Evolutionary conservation across 1,140 invertebrate genomes (phyloP).

Genomic region (Lysiphlebus fabarum): DNA sequence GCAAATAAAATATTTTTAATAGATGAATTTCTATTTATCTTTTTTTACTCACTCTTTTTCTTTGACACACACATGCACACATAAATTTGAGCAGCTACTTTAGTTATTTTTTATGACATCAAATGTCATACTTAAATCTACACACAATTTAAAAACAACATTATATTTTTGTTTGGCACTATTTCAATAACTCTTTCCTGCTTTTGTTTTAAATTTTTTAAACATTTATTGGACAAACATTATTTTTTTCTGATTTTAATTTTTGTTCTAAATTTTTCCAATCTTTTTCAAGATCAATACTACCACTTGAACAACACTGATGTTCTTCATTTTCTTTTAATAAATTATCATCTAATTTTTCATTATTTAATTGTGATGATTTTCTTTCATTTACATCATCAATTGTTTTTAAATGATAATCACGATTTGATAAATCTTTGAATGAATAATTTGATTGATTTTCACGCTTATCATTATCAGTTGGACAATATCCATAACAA

Average conservation of each 20-base stretch:
- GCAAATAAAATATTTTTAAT: no score
- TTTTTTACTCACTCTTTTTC: no score
- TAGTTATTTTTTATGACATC: background rate
- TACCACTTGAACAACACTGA: constrained; percentile 41
- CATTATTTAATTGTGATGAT: constrained; percentile 1
- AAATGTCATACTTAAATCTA: background rate
- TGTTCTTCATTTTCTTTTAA: constrained; percentile 35
- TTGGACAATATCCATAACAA: constrained; percentile 39
- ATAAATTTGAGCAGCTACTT: background rate
- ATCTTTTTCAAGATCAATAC: constrained; percentile 36
- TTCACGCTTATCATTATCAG: constrained; percentile 41
- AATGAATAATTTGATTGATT: constrained; percentile 31
- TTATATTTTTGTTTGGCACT: constrained; percentile 3
- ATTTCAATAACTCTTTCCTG: background rate
- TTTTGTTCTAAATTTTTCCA: constrained; percentile 44
- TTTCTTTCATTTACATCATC: constrained; percentile 38
- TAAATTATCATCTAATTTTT: constrained; percentile 11
- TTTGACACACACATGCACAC: no score
- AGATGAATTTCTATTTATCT: no score
- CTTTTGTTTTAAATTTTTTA: constrained; percentile 31
- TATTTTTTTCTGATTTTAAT: constrained; percentile 34
- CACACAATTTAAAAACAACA: constrained; percentile 9
- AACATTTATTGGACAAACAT: constrained; percentile 46
- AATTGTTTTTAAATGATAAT: constrained; percentile 19
- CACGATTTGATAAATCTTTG: constrained; percentile 16